Conservation (phyloP, 1,140 invertebrate genomes). For the Phenacoccus solenopsis region DNA sequence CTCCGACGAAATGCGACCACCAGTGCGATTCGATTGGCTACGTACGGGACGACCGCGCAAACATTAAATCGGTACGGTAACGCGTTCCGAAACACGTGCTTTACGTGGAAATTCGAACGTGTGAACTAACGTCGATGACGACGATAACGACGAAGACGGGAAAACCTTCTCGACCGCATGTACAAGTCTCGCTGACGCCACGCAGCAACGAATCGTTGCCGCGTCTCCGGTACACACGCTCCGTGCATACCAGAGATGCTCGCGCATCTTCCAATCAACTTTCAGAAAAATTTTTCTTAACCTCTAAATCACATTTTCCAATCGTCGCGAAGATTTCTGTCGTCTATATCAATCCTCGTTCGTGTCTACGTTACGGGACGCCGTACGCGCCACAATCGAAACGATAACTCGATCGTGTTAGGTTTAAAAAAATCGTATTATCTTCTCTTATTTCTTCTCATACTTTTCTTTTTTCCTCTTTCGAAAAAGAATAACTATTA, state of each 20-base stretch:
- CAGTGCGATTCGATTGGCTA: background rate
- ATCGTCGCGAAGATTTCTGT: background rate
- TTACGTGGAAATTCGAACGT: background rate
- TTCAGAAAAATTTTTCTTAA: background rate
- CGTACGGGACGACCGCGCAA: too few species aligned
- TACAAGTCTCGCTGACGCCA: background rate
- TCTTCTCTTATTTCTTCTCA: too few species aligned
- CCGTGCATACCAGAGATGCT: background rate
- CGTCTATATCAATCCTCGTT: background rate
- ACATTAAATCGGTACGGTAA: too few species aligned
- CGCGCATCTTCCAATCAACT: constrained; percentile 1
- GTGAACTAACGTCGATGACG: background rate
- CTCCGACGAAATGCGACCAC: background rate
- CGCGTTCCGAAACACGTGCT: background rate
- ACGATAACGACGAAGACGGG: background rate
- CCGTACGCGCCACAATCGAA: too few species aligned
- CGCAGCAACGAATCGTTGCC: background rate
- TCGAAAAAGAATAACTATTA: too few species aligned
- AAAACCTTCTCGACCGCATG: background rate
- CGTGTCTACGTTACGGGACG: too few species aligned
- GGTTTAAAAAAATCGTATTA: too few species aligned
- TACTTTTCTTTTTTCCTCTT: too few species aligned
- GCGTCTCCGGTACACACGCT: background rate
- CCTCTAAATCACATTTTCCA: background rate
- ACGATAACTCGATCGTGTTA: too few species aligned